These are phyloP conservation scores for Sinosuthora webbiana DNA, from an alignment of 2,113 vertebrate genomes.

Conservation along the genomic window DNA sequence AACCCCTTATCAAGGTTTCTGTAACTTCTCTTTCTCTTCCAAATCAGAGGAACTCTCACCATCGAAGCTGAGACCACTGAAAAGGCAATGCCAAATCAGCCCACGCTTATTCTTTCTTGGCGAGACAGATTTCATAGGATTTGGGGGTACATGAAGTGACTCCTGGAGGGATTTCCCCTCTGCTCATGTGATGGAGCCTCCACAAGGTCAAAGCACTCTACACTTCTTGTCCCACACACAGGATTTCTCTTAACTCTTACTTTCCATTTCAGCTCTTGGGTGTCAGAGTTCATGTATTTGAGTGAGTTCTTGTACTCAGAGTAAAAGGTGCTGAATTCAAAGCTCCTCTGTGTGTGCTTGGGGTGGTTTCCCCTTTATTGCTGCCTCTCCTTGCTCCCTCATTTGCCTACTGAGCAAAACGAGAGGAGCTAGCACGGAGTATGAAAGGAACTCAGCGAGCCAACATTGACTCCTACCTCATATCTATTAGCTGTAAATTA, in stretches of 20 bases:
- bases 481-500: constrained; percentile 63
- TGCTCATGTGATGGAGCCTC: not conserved
- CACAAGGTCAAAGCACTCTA: not conserved
- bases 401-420: constrained; percentile 13
- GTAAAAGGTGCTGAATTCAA: not conserved
- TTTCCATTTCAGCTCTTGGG: not conserved
- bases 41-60: not conserved
- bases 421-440: not conserved
- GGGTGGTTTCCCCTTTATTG: not conserved
- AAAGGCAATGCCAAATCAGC: not conserved
- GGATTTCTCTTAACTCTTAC: not conserved
- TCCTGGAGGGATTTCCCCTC: not conserved
- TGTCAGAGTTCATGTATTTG: not conserved
- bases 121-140: not conserved
- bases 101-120: not conserved
- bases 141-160: not conserved
- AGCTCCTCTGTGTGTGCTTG: not conserved
- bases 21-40: not conserved
- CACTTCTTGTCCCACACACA: not conserved
- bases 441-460: constrained; percentile 41
- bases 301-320: not conserved
- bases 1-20: not conserved
- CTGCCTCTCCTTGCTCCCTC: not conserved
- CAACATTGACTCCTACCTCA: constrained; percentile 41
- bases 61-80: not conserved